phyloP scores from a whole-genome alignment of 2,113 vertebrate genomes.

The Vulpes vulpes region DNA sequence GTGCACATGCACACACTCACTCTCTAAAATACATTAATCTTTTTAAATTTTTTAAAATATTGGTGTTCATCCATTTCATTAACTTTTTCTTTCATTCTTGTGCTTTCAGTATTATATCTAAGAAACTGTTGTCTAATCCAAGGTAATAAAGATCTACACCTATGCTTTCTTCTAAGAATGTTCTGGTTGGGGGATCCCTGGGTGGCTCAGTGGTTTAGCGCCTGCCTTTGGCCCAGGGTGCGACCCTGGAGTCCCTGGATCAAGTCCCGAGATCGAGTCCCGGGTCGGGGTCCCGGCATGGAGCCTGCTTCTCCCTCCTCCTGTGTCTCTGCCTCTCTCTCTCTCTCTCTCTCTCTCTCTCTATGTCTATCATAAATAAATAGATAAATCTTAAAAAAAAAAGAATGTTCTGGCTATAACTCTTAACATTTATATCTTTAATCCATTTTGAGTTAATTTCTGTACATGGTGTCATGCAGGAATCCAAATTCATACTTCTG shows the following conservation, averaged over 20 bases:
- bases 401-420: not conserved
- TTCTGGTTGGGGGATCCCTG: not conserved
- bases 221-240: no score
- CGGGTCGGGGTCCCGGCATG: no score
- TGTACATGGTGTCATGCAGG: not conserved
- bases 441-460: not conserved
- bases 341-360: no score
- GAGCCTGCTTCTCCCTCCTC: no score
- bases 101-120: not conserved
- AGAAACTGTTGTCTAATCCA: not conserved
- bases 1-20: no score
- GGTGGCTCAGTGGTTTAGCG: no score
- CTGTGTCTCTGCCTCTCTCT: no score
- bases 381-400: no score
- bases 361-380: no score
- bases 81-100: not conserved
- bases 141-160: not conserved
- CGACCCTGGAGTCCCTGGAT: no score
- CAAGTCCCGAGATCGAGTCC: no score
- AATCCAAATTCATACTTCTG: not conserved
- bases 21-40: no score
- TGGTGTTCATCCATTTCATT: not conserved
- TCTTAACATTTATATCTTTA: not conserved
- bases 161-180: not conserved
- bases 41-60: not conserved